These are phyloP conservation scores for Steatornis caripensis DNA, from an alignment of 2,113 vertebrate species.

Conservation along the genomic window DNA sequence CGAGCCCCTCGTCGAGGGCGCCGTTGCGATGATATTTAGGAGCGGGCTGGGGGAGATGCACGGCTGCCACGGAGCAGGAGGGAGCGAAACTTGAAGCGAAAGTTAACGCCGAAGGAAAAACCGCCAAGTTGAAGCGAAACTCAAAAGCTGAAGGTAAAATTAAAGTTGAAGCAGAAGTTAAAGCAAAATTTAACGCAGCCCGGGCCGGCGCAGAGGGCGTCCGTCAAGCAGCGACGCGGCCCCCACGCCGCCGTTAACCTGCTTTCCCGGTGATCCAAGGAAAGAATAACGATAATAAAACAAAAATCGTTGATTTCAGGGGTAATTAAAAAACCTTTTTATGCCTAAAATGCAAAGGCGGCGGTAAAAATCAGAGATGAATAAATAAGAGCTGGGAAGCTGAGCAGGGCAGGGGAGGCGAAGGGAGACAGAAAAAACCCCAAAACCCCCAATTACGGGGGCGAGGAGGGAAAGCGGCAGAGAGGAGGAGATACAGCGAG, in stretches of 20 bases:
- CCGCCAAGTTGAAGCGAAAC: too few relatives aligned
- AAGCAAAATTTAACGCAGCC: not conserved
- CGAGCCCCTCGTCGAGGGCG: fast-evolving
- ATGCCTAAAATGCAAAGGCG: not conserved
- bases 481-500: not conserved
- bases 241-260: fast-evolving
- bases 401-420: not conserved
- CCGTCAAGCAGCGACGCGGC: fast-evolving
- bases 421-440: not conserved
- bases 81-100: not conserved
- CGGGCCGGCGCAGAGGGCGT: fast-evolving
- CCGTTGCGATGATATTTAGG: fast-evolving
- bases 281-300: not conserved
- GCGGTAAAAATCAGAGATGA: not conserved
- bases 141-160: too few relatives aligned
- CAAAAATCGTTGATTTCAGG: not conserved
- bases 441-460: not conserved
- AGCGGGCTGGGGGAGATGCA: not conserved
- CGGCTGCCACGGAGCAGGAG: fast-evolving
- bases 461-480: not conserved
- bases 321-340: not conserved
- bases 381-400: not conserved
- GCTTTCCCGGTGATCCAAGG: not conserved
- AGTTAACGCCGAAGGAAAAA: too few relatives aligned
- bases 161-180: not conserved